Percentiles rank a stretch among this genome's conserved stretches.
phyloP scores from a whole-genome alignment of 2,888 invertebrate genomes.

The Drosophila kuntzei region DNA sequence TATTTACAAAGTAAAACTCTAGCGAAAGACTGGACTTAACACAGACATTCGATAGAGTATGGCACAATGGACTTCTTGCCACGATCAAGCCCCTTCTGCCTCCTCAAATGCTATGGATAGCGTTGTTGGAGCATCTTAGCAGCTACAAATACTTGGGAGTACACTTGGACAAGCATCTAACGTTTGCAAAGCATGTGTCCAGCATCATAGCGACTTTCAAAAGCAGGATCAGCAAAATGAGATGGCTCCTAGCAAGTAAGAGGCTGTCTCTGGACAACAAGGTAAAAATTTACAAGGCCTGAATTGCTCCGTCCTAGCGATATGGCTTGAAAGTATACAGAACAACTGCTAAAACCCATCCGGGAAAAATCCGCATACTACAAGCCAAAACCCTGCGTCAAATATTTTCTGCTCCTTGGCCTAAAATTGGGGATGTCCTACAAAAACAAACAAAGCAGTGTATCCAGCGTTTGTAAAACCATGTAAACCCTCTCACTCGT shows the following conservation, averaged over 20 bases:
- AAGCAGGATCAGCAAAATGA: background rate
- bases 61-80: background rate
- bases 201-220: background rate
- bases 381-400: background rate
- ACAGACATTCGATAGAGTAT: background rate
- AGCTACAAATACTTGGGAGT: background rate
- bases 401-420: background rate
- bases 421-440: background rate
- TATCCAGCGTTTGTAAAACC: background rate
- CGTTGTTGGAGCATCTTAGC: background rate
- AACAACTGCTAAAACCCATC: background rate
- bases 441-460: background rate
- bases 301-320: background rate
- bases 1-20: too few species aligned
- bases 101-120: background rate
- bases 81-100: background rate
- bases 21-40: background rate
- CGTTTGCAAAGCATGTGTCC: background rate
- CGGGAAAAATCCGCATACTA: background rate
- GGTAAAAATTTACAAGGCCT: background rate
- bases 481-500: background rate
- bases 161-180: background rate
- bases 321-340: background rate
- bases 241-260: background rate
- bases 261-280: background rate